phyloP scores from a whole-genome alignment of 1,140 invertebrate species.

The Sinonovacula constricta region DNA sequence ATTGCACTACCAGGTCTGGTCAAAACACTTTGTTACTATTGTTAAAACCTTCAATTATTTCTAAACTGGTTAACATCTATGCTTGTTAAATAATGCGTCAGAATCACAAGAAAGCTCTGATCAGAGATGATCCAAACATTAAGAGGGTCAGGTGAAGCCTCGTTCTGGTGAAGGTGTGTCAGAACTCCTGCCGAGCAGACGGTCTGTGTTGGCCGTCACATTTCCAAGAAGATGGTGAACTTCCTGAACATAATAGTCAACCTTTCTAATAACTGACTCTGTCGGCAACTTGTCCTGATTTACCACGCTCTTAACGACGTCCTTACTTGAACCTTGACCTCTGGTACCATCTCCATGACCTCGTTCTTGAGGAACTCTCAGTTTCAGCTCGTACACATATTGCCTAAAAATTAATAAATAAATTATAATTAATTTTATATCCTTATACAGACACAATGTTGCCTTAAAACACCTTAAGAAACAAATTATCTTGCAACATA shows the following conservation, averaged over 20 bases:
- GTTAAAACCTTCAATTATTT: no score
- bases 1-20: no score
- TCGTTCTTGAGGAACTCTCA: constrained; percentile 44
- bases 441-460: no score
- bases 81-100: no score
- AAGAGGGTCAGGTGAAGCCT: no score
- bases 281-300: constrained; percentile 34
- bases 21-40: no score
- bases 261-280: constrained; percentile 54
- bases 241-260: constrained; percentile 59
- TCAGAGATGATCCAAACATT: no score
- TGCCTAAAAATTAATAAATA: constrained; percentile 60
- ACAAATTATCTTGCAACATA: neutral
- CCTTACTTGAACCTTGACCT: constrained; percentile 43
- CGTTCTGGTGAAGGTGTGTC: constrained; percentile 38
- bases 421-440: no score
- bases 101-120: no score
- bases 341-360: constrained; percentile 33
- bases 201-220: constrained; percentile 39
- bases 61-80: no score
- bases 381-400: constrained; percentile 55
- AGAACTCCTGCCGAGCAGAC: constrained; percentile 26
- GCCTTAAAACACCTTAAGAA: no score
- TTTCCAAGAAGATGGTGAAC: constrained; percentile 46
- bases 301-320: constrained; percentile 35